Evolutionary conservation across 2,888 invertebrate species (phyloP).

Genomic region (Ypsolopha scabrella): DNA sequence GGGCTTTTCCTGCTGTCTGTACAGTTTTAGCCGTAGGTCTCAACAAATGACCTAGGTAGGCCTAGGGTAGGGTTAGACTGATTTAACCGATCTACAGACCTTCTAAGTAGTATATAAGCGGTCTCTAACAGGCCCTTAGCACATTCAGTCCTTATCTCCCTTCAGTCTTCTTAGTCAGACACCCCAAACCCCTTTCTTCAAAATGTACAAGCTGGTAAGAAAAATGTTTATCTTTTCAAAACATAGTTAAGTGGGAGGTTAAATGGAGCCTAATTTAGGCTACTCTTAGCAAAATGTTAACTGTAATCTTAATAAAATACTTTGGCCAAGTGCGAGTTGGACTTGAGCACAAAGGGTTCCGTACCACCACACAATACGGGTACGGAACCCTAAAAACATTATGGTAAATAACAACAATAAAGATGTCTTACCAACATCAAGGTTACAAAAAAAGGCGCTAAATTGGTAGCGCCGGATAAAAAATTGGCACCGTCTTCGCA

Average conservation of each 20-base stretch:
- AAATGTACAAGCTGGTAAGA: constrained; percentile 75
- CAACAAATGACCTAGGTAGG: constrained; percentile 46
- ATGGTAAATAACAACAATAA: too few species aligned
- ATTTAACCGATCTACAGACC: constrained; percentile 40
- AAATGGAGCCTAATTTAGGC: too few species aligned
- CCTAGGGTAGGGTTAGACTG: constrained; percentile 55
- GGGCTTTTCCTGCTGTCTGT: constrained; percentile 30
- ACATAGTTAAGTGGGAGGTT: not conserved
- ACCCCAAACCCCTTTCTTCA: constrained; percentile 35
- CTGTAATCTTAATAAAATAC: too few species aligned
- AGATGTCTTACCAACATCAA: too few species aligned
- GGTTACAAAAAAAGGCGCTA: too few species aligned
- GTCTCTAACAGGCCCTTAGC: constrained; percentile 28
- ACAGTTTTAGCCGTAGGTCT: constrained; percentile 31
- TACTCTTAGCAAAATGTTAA: too few species aligned
- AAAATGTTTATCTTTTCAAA: constrained; percentile 3
- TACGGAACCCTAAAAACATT: too few species aligned
- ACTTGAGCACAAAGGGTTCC: too few species aligned
- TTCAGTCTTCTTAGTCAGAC: constrained; percentile 32
- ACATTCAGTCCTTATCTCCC: constrained; percentile 54
- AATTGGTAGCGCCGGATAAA: too few species aligned
- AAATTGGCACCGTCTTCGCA: too few species aligned
- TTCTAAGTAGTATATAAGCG: constrained; percentile 55
- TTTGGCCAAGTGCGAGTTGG: too few species aligned
- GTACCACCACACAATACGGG: too few species aligned